Evolutionary conservation across 35 echinoderm and acorn worm species (phyloP), one percentile per base, ranked within the genome.

Genomic region (Ophioderma brevispina): DNA sequence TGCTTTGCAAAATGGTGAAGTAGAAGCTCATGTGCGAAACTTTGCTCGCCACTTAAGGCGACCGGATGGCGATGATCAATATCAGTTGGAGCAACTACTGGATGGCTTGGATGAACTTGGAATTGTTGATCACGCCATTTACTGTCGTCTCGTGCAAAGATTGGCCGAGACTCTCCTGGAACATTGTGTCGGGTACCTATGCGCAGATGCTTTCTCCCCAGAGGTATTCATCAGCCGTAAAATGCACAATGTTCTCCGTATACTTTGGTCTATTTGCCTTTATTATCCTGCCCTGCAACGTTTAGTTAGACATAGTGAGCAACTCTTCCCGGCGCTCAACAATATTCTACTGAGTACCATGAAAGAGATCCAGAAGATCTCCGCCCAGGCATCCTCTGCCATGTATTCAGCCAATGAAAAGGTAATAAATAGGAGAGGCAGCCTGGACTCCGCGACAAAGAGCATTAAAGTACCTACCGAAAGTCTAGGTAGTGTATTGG

Each of bases 201-300:
- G 89, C 76, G 79, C 82, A 32, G 85, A 91, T 76, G 87, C 82
- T 36, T 82, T 77, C 55, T 82, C 83, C 39, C 64, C 90, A 18
- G 56, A 92, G 37, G 94, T 96, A 56, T 89, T 82, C 84, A 83
- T 96, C 50, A 91, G 92, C 77, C 86, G 88, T 41, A 96, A 96
- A 76, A 89, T 92, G 70, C 90, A 96, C 35, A 96, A 90, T 77
- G 80, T 96, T n/a, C 81, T 96, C 84, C 81, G 94, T 33, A 80
- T 96, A 80, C 63, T 96, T 30, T 96, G 94, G 94, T 84, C 92
- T 49, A 86, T 86, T 55, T 96, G 94, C 80, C 87, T 96, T 39
- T 96, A 96, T 39, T 78, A 91, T 15, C 94, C 94, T 25, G 86
- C 94, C 52, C 84, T 96, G 5, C 92, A 90, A 80, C 86, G 91